Percentiles rank a stretch among this genome's conserved stretches.
These are phyloP conservation scores for Mionectes macconnelli DNA, from an alignment of 2,113 vertebrate genomes.

Conservation along the genomic window DNA sequence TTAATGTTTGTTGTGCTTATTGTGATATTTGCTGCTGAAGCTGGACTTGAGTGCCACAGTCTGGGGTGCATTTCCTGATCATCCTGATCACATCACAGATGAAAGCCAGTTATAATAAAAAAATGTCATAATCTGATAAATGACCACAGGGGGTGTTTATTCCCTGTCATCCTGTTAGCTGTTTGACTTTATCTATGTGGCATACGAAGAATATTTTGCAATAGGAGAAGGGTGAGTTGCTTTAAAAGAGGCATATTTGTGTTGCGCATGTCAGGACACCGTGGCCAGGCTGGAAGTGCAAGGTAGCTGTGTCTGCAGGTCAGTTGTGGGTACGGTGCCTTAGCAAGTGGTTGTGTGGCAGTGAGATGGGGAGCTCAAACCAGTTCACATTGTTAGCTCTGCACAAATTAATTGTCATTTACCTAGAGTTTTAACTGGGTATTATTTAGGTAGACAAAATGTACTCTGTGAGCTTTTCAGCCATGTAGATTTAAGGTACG, in stretches of 20 bases:
- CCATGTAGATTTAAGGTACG: not conserved
- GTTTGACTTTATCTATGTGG: not conserved
- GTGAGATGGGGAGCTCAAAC: not conserved
- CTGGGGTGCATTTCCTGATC: not conserved
- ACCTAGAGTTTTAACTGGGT: not conserved
- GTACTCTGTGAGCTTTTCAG: not conserved
- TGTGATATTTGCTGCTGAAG: not conserved
- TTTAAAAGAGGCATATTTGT: not conserved
- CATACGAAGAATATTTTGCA: not conserved
- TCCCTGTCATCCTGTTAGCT: not conserved
- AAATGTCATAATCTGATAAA: fast-evolving
- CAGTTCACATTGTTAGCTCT: not conserved
- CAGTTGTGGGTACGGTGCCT: not conserved
- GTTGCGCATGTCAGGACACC: fast-evolving
- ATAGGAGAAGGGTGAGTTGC: not conserved
- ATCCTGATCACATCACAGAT: not conserved
- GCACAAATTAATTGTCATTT: not conserved
- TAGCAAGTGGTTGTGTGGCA: not conserved
- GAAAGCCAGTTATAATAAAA: not conserved
- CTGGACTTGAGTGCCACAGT: fast-evolving
- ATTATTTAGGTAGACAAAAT: not conserved
- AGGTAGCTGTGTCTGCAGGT: not conserved
- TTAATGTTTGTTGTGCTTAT: not conserved
- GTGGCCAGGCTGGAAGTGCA: not conserved
- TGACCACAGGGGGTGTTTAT: not conserved